phyloP scores from a whole-genome alignment of 1,140 invertebrate genomes.

The Aplysia californica region DNA sequence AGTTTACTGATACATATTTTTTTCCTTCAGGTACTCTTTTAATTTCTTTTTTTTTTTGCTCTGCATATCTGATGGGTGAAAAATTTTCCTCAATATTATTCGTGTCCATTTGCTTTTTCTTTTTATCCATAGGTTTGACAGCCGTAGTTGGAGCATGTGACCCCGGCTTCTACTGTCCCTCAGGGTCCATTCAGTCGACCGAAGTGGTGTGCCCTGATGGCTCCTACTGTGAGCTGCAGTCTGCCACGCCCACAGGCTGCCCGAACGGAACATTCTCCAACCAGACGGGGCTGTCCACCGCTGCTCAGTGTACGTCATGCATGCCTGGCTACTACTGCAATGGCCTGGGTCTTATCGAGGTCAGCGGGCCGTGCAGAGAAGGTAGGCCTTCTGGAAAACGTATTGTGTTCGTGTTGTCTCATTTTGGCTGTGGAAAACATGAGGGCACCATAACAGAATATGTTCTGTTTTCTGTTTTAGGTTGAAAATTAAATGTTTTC shows the following conservation, averaged over 20 bases:
- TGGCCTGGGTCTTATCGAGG: slow-evolving; percentile 46
- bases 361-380: slow-evolving; percentile 56
- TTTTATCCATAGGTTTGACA: slow-evolving; percentile 49
- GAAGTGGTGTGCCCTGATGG: slow-evolving; percentile 55
- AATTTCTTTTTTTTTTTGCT: no score
- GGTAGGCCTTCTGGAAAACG: slow-evolving; percentile 37
- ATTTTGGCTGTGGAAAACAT: no score
- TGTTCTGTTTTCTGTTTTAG: no score
- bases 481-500: no score
- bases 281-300: slow-evolving; percentile 40
- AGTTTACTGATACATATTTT: no score
- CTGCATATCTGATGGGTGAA: no score
- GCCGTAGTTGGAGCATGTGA: slow-evolving; percentile 50
- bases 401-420: background rate
- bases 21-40: no score
- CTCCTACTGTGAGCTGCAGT: slow-evolving; percentile 51
- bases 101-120: no score
- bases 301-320: slow-evolving; percentile 49
- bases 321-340: slow-evolving; percentile 60
- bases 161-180: slow-evolving; percentile 56
- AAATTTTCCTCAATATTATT: no score
- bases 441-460: no score
- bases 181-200: slow-evolving; percentile 42
- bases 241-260: slow-evolving; percentile 50
- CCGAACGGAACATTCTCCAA: slow-evolving; percentile 63